Evolutionary conservation across 2,113 vertebrate genomes (phyloP).

Genomic region (Lophotis ruficrista): DNA sequence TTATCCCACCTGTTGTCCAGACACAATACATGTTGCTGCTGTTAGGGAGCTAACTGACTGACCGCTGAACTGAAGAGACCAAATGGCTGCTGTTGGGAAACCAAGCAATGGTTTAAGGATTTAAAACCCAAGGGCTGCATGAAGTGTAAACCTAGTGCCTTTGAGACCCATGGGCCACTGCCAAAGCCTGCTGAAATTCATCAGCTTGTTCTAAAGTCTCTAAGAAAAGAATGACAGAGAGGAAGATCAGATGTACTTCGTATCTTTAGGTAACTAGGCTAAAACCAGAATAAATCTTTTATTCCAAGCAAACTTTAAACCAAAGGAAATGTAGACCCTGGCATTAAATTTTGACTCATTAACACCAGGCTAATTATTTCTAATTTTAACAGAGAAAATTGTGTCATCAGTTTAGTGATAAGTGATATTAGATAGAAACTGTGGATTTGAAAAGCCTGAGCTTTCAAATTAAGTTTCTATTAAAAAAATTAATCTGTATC

Average conservation of each 20-base stretch:
- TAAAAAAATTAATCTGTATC: slow-evolving; percentile 9
- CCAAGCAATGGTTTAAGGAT: background rate
- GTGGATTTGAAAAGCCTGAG: background rate
- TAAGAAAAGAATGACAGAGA: background rate
- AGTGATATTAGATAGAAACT: background rate
- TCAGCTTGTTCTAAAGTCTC: background rate
- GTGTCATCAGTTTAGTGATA: background rate
- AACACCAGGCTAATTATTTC: background rate
- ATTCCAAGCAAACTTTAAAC: background rate
- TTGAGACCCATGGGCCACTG: background rate
- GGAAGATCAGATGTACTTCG: background rate
- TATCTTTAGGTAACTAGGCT: background rate
- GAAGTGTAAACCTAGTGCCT: background rate
- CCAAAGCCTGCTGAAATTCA: background rate
- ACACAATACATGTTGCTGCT: background rate
- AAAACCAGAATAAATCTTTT: background rate
- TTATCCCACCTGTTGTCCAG: background rate
- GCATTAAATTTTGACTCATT: background rate
- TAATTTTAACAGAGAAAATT: background rate
- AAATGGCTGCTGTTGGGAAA: background rate
- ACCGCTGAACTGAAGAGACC: background rate
- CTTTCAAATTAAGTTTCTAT: slow-evolving; percentile 11
- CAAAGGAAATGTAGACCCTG: background rate
- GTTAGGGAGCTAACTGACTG: background rate
- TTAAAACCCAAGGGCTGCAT: background rate